phyloP scores from a whole-genome alignment of 2,888 invertebrate species.

The Scaeva pyrastri region DNA sequence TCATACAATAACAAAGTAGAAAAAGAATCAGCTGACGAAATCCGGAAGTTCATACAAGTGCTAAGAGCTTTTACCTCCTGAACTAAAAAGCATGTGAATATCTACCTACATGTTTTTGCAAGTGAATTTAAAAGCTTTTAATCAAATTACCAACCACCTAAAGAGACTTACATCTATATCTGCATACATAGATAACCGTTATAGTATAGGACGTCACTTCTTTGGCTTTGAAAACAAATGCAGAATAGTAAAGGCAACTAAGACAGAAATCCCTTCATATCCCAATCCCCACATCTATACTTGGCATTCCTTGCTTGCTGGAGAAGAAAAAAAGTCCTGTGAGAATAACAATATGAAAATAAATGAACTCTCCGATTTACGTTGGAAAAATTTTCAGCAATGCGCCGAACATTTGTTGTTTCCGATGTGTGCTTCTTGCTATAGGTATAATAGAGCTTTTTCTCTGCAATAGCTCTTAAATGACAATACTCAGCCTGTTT shows the following conservation, averaged over 20 bases:
- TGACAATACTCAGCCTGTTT: constrained; percentile 71
- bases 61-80: constrained; percentile 51
- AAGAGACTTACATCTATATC: constrained; percentile 10
- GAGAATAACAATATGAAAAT: constrained; percentile 33
- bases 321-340: constrained; percentile 8
- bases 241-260: constrained; percentile 35
- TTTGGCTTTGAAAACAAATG: constrained; percentile 36
- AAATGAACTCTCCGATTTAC: constrained; percentile 43
- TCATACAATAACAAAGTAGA: constrained; percentile 7
- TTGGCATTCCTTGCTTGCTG: not conserved
- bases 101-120: constrained; percentile 5
- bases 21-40: constrained; percentile 62
- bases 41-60: constrained; percentile 74
- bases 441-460: constrained; percentile 57
- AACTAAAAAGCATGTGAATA: constrained; percentile 25
- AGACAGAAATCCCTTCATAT: constrained; percentile 37
- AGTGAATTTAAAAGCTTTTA: constrained; percentile 59
- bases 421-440: constrained; percentile 37
- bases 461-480: constrained; percentile 64
- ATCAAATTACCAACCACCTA: constrained; percentile 61
- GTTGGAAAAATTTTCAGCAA: constrained; percentile 50
- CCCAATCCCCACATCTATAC: constrained; percentile 28
- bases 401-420: constrained; percentile 56
- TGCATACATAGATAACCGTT: not conserved
- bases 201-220: constrained; percentile 13